Base-by-base conservation (phyloP, 92 coral and sea anemone genomes). In the Zoanthus gigantus region DNA sequence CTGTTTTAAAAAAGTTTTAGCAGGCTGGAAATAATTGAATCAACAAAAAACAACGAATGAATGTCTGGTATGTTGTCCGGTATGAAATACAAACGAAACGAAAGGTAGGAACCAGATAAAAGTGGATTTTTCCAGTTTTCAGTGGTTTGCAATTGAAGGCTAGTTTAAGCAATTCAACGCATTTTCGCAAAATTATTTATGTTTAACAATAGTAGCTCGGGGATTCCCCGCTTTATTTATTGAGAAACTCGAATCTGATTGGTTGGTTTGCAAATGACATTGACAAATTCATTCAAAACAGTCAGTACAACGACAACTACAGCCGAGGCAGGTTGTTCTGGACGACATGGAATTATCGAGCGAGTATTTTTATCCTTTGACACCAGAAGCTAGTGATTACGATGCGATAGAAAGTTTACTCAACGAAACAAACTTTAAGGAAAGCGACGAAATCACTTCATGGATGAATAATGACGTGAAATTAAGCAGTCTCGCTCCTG, bases 261-360 rank as follows among this genome's bases (percentile, higher is more conserved):
- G 74, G 74, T 15, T 69, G 74, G 46, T 28, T 17, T 31, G 74
- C 1, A 12, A 69, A 30, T 69, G 31, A 69, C 42, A 34, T 4
- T 69, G 46, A 69, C 74, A 30, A 67, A 30, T 29, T 69, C 69
- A 63, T 44, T 46, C 46, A 31, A 30, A 2, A 10, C 42, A 9
- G 46, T 32, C 31, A 69, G 16, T 23, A 30, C 0, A 9, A 12
- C 10, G n/a, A 4, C 0, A 7, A 13, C 6, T 31, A 11, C 74
- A 44, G 30, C 9, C 47, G 45, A 31, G 6, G 12, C 11, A 32
- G 31, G 45, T 66, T 30, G 8, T 81, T 45, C 17, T 15, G 6
- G 52, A 42, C 28, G 60, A 81, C 18, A 81, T 81, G 85, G 85
- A 81, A 23, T 81, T 81, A 74, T 29, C 73, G 15, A 57, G 23